A percentile compares a stretch with the other conserved stretches of the same genome.
Evolutionary conservation across 2,888 invertebrate species (phyloP).

Genomic region (Lasioglossum malachurum): DNA sequence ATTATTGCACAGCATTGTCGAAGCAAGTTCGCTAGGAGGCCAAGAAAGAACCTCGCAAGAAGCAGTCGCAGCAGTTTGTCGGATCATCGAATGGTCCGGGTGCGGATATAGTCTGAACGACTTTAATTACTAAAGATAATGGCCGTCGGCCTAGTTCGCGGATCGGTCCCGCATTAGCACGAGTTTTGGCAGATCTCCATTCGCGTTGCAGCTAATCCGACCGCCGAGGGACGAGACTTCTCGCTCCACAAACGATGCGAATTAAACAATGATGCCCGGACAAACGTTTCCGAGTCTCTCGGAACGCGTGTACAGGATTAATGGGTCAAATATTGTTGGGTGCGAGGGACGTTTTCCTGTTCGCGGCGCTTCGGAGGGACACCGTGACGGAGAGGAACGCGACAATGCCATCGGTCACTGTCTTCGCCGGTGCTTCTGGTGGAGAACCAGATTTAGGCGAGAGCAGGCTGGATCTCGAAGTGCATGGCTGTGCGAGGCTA

Average conservation of each 20-base stretch:
- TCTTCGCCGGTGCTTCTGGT: neutral
- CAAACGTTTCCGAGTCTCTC: neutral
- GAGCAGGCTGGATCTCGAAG: neutral
- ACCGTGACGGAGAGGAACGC: neutral
- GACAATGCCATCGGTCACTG: slow-evolving; percentile 1
- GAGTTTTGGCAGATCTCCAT: slow-evolving; percentile 54
- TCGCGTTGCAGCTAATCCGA: slow-evolving; percentile 33
- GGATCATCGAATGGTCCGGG: neutral
- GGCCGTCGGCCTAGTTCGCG: slow-evolving; percentile 52
- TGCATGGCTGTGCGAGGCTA: neutral
- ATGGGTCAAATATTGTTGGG: neutral
- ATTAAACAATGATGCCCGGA: neutral
- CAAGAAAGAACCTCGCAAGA: neutral
- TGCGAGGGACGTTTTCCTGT: neutral
- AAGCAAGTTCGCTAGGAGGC: neutral
- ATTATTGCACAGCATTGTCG: neutral
- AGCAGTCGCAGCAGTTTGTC: neutral
- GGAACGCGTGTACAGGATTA: slow-evolving; percentile 2
- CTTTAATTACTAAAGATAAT: slow-evolving; percentile 53
- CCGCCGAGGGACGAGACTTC: slow-evolving; percentile 1
- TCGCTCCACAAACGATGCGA: neutral
- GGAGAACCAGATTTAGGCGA: slow-evolving; percentile 7
- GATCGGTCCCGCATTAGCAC: slow-evolving; percentile 53
- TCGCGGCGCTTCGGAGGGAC: neutral
- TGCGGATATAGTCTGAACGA: neutral